Percentiles rank a stretch among this genome's conserved stretches.
Evolutionary conservation across 2,797 vertebrate species (phyloP).

Genomic region (Sternotherus odoratus): DNA sequence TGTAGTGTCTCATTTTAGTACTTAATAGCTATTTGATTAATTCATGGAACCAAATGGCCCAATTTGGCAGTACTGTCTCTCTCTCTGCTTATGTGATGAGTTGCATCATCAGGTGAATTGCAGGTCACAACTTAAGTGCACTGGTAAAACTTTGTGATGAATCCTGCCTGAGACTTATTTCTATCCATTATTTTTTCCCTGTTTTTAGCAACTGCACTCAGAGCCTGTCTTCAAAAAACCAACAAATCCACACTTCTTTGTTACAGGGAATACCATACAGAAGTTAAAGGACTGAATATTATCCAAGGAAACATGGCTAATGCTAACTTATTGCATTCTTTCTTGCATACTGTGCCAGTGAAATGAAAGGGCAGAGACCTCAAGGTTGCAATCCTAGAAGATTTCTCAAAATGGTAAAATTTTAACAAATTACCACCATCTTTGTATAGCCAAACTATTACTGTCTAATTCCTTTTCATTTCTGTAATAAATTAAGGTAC

Average conservation of each 20-base stretch:
- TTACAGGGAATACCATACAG: not conserved
- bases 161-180: not conserved
- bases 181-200: not conserved
- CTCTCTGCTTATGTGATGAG: not conserved
- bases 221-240: not conserved
- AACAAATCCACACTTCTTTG: not conserved
- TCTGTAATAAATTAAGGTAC: not conserved
- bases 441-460: not conserved
- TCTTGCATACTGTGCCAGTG: not conserved
- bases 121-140: not conserved
- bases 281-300: not conserved
- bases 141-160: not conserved
- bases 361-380: not conserved
- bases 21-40: slow-evolving; percentile 36
- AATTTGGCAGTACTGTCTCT: slow-evolving; percentile 41
- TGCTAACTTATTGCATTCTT: not conserved
- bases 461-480: not conserved
- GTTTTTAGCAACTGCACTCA: not conserved
- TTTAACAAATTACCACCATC: not conserved
- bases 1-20: slow-evolving; percentile 39
- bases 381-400: not conserved
- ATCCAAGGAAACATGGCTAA: not conserved
- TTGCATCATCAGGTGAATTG: not conserved
- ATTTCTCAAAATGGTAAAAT: not conserved
- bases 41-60: slow-evolving; percentile 42